These are phyloP conservation scores for Aphelinus certus DNA, from an alignment of 1,140 invertebrate species.

Conservation along the genomic window DNA sequence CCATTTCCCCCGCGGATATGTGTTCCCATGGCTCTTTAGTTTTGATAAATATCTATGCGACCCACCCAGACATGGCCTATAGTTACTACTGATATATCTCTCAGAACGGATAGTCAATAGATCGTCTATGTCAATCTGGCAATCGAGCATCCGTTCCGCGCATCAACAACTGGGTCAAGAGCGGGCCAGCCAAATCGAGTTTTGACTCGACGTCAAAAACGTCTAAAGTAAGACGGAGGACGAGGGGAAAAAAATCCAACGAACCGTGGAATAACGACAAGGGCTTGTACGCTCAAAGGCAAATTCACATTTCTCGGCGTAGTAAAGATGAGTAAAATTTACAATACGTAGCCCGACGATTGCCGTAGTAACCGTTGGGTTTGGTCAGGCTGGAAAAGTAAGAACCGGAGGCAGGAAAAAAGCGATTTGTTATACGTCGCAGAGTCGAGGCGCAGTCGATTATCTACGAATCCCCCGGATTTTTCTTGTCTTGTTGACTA, in stretches of 20 bases:
- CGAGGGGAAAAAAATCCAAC: background rate
- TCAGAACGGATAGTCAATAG: slow-evolving; percentile 14
- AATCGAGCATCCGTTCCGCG: background rate
- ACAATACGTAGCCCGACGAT: too few relatives aligned
- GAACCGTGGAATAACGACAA: too few relatives aligned
- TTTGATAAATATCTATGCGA: slow-evolving; percentile 16
- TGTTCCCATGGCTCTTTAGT: too few relatives aligned
- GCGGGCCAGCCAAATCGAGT: background rate
- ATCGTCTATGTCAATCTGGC: background rate
- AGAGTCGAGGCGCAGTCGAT: background rate
- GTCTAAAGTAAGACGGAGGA: slow-evolving; percentile 1
- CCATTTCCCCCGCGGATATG: too few relatives aligned
- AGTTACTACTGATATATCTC: slow-evolving; percentile 21
- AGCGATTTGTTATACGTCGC: too few relatives aligned
- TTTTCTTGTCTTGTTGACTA: slow-evolving; percentile 19
- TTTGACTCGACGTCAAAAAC: slow-evolving; percentile 14
- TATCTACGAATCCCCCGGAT: slow-evolving; percentile 1
- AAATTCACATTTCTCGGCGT: too few relatives aligned
- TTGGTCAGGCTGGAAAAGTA: background rate
- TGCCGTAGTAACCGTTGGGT: too few relatives aligned
- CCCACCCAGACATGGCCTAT: background rate
- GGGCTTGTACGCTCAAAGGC: too few relatives aligned
- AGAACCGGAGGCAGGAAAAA: background rate
- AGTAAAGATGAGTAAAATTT: too few relatives aligned
- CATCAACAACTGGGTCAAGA: slow-evolving; percentile 17